Base-by-base conservation (phyloP, 37 sponge, comb jelly and placozoan species). In the Aplysina aerophoba region DNA sequence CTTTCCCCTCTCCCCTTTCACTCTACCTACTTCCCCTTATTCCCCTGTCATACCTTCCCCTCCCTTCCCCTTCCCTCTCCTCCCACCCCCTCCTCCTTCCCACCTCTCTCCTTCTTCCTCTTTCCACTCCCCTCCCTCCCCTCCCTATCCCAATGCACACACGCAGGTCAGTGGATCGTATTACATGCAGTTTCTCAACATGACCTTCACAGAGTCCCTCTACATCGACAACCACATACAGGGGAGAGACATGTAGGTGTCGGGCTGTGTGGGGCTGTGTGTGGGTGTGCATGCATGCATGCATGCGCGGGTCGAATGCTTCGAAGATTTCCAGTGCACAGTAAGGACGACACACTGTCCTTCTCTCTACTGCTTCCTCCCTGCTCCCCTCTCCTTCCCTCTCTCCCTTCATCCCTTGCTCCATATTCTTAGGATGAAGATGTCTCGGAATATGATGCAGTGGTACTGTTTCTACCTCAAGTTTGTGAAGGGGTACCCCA, bases 401-500 rank as follows among this genome's bases (percentile, higher is more conserved):
- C 71, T 6, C 4, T 81, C 61, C 6, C 36, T 11, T 5, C 62
- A 19, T 31, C 53, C 68, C 13, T 68, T 2, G 78, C 3, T 4
- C 33, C 25, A 2, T 37, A 1, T 6, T 87, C 35, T 33, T 54
- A 93, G 93, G 93, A 72, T 82, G 37, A 81, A 79, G 31, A 71
- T 64, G 27, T 94, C 95, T 27, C 64, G 91, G 20, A 96, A 93
- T 71, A 88, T 63, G 33, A 24, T 96, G 85, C 91, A 96, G 77
- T 96, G 96, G 96, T 96, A 93, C 84, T 96, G 96, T 77, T 96
- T 87, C 68, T 93, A 96, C 44, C 85, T 96, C 33, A 78, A 81
- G 60, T 93, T 83, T 82, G 85, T 85, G 21, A 78, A 86, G 75
- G 59, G 75, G 39, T 83, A 64, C 85, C 39, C 63, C 12, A 25